Conservation (phyloP, 2,797 vertebrate genomes). For the Valencia hispanica region DNA sequence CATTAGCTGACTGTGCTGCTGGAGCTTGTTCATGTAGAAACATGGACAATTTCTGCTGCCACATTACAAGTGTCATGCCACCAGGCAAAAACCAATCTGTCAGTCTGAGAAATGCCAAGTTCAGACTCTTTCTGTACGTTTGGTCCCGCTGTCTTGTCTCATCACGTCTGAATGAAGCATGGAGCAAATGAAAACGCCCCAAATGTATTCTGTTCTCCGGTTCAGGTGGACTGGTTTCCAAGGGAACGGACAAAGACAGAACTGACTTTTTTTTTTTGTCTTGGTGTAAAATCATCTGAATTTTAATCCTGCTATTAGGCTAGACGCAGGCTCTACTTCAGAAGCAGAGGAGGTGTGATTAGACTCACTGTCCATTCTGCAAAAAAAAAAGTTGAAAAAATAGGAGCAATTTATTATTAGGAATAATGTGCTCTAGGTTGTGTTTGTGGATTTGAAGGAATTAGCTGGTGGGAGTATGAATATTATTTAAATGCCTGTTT, state of each 20-base stretch:
- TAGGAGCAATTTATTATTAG: conserved; percentile 1
- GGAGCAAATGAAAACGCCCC: conserved; percentile 48
- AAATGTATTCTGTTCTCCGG: conserved; percentile 53
- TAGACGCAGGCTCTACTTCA: conserved; percentile 52
- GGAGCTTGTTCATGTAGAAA: conserved; percentile 42
- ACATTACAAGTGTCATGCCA: conserved; percentile 50
- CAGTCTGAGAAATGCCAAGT: conserved; percentile 48
- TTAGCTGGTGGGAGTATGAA: not conserved
- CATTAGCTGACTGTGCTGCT: conserved; percentile 17
- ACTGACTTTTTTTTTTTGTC: conserved; percentile 24
- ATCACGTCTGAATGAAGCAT: conserved; percentile 42
- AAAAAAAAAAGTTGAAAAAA: conserved; percentile 25
- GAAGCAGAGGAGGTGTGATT: conserved; percentile 46
- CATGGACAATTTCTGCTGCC: conserved; percentile 35
- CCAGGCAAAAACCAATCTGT: conserved; percentile 65
- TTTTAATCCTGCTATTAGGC: conserved; percentile 56
- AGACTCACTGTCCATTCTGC: conserved; percentile 27
- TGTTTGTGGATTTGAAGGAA: not conserved
- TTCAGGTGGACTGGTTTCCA: conserved; percentile 69
- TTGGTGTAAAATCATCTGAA: conserved; percentile 56
- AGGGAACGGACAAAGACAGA: conserved; percentile 63
- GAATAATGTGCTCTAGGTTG: conserved; percentile 9
- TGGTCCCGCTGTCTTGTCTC: conserved; percentile 32
- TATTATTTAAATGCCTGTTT: not conserved
- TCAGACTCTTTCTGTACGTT: conserved; percentile 29